Evolutionary conservation across 2,888 invertebrate species (phyloP).

Genomic region (Lepeophtheirus nordmannii): DNA sequence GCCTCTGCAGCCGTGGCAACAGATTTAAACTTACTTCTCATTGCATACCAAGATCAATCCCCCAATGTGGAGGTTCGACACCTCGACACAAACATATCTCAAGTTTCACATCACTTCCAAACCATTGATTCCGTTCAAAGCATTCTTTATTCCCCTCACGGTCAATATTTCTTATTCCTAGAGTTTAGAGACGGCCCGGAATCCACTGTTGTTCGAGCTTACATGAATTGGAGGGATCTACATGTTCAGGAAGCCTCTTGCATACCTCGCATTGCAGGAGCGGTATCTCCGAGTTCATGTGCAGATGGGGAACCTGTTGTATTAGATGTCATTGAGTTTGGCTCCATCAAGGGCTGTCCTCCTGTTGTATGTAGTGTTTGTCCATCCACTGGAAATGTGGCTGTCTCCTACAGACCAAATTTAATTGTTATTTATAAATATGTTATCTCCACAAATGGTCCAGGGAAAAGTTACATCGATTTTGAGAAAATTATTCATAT

Average conservation of each 20-base stretch:
- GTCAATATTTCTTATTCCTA: background rate
- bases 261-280: constrained; percentile 7
- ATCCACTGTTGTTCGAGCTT: background rate
- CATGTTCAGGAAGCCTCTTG: background rate
- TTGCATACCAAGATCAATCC: background rate
- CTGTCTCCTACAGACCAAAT: background rate
- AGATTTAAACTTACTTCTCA: background rate
- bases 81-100: background rate
- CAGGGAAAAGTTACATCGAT: background rate
- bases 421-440: constrained; percentile 4
- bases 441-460: background rate
- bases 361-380: constrained; percentile 2
- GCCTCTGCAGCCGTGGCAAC: background rate
- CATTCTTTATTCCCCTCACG: background rate
- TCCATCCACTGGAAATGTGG: constrained; percentile 15
- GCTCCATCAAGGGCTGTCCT: constrained; percentile 11
- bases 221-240: constrained; percentile 6
- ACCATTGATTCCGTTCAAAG: constrained; percentile 5
- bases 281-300: background rate
- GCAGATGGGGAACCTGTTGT: background rate
- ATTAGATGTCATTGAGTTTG: constrained; percentile 10
- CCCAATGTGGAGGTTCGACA: constrained; percentile 1
- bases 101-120: background rate
- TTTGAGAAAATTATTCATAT: constrained; percentile 18
- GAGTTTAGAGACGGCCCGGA: background rate